Evolutionary conservation across 2,797 vertebrate genomes (phyloP), one percentile per base, ranked within the genome.

Genomic region (Gallinago nigripennis): DNA sequence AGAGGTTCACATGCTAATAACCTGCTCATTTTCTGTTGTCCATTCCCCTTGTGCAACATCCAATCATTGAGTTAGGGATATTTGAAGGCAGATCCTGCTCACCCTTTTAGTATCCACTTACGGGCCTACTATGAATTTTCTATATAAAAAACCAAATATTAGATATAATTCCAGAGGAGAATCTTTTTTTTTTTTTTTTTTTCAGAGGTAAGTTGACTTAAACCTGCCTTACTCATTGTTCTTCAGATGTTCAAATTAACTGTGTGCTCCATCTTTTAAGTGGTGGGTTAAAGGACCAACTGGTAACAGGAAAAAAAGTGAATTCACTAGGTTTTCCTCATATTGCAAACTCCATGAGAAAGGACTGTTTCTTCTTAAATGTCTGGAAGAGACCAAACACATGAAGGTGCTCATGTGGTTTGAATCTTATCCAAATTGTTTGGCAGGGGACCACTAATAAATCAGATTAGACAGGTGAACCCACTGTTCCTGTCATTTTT

Each of bases 401-500:
- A 28, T 21, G 51, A 79, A 88, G 35, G 16, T 82, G 51, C 7
- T 85, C 37, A 41, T 68, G 71, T 69, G 28, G 8, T 70, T 92
- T 60, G 43, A 88, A 80, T 70, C 39, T 85, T 54, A 81, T 77
- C 65, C 76, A 86, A 93, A 80, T 79, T 78, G 56, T 19, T 48
- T 91, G 90, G 39, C 90, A 88, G 20, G 6, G 12, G 24, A 86
- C 28, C 3, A 27, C 35, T 75, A 68, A 86, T 94, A 91, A 87
- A 89, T 92, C 82, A 82, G 33, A 80, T 92, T 51, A 82, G 81
- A 73, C 46, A 73, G 68, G 43, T 82, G 82, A 94, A 35, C 35
- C 75, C 81, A 73, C 56, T 66, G 65, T 80, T 92, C 23, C 43
- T 89, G 60, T 79, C 13, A 76, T 82, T 91, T 92, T 77, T 10